Percentiles rank a stretch among this genome's conserved stretches.
These are phyloP conservation scores for Climacteris rufus DNA, from an alignment of 2,113 vertebrate genomes.

Conservation along the genomic window DNA sequence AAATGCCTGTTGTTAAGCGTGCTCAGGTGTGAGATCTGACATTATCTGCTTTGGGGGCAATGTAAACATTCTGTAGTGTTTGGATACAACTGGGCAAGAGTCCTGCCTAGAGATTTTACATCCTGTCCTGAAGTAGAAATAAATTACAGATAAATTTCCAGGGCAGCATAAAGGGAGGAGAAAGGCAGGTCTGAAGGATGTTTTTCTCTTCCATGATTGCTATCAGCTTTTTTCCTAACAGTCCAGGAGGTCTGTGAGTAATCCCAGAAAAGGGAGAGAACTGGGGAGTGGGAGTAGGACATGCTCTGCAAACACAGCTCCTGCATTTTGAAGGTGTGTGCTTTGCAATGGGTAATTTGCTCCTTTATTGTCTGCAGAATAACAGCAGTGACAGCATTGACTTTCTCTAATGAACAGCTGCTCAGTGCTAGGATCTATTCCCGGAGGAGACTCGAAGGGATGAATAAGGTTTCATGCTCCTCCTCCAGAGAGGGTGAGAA, in stretches of 20 bases:
- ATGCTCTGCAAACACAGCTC: neutral
- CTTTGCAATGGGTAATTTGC: constrained; percentile 53
- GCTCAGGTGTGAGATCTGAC: neutral
- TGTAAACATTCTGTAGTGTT: neutral
- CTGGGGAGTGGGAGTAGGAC: neutral
- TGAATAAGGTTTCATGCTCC: constrained; percentile 64
- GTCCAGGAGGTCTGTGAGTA: neutral
- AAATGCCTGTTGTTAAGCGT: neutral
- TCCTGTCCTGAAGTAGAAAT: neutral
- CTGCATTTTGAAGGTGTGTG: constrained; percentile 40
- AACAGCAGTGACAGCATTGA: constrained; percentile 59
- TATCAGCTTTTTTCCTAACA: neutral
- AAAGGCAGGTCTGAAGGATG: neutral
- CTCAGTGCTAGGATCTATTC: constrained; percentile 48
- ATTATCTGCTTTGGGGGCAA: neutral
- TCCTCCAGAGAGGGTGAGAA: constrained; percentile 60
- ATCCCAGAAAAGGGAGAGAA: neutral
- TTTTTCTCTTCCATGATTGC: neutral
- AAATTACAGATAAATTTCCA: neutral
- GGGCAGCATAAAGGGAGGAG: neutral
- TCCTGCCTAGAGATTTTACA: neutral
- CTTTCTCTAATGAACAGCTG: constrained; percentile 65
- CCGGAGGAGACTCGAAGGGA: neutral
- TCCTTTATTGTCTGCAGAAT: constrained; percentile 60
- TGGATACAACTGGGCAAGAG: neutral